Evolutionary conservation across 2,888 invertebrate species (phyloP).

Genomic region (Phalera bucephala): DNA sequence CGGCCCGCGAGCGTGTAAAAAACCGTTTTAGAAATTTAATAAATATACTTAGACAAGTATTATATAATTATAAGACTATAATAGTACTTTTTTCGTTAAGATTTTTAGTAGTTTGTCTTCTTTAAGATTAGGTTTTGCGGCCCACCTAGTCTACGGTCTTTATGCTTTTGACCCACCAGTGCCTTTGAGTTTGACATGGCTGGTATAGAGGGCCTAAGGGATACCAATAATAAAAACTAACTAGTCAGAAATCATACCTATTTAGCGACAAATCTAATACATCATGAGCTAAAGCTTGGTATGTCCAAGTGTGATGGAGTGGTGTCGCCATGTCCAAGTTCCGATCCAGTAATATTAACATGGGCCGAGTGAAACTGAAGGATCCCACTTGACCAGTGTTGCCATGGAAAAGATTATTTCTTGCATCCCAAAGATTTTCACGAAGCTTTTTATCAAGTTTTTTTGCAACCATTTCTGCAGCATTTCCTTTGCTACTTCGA

Average conservation of each 20-base stretch:
- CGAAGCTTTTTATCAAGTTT: constrained; percentile 98
- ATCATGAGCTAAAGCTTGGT: constrained; percentile 99
- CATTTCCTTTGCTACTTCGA: constrained; percentile 96
- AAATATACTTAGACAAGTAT: too few species aligned
- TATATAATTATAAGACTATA: too few species aligned
- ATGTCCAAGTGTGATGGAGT: constrained; percentile 99
- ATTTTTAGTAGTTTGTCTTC: too few species aligned
- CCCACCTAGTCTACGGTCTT: too few species aligned
- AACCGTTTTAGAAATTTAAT: too few species aligned
- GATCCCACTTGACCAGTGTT: constrained; percentile 90
- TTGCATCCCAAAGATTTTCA: constrained; percentile 97
- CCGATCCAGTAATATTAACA: constrained; percentile 95
- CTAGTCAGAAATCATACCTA: constrained; percentile 81
- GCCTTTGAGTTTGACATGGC: too few species aligned
- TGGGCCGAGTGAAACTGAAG: constrained; percentile 95
- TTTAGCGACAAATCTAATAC: constrained; percentile 96
- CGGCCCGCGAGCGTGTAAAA: too few species aligned
- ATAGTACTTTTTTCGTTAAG: too few species aligned
- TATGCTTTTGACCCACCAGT: too few species aligned
- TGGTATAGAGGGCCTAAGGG: too few species aligned
- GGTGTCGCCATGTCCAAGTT: constrained; percentile 99
- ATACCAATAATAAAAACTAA: too few species aligned
- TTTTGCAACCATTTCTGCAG: constrained; percentile 99
- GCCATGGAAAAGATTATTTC: constrained; percentile 97
- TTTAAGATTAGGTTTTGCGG: too few species aligned